Evolutionary conservation across 2,797 vertebrate species (phyloP), one percentile per base, ranked within the genome.

Genomic region (Cryptoprocta ferox): DNA sequence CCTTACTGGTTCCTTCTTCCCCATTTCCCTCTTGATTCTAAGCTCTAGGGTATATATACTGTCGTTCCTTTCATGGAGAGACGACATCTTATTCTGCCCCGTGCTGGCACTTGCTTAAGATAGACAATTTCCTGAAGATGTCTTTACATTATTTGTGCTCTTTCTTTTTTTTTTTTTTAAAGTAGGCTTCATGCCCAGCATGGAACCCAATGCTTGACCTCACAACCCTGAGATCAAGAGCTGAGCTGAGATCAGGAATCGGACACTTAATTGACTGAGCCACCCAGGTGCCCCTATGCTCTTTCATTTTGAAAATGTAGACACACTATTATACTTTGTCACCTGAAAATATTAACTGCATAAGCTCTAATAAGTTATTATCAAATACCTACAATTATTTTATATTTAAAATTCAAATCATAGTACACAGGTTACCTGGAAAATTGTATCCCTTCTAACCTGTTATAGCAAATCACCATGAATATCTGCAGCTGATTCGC

Each of bases 371-470:
- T 11, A 53, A 56, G 71, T 65, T 84, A 83, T 86, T 82, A 82
- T 89, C 35, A 94, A 73, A 86, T 70, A 95, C 15, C 28, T 94
- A 2, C 13, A 89, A 78, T 91, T 35, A 19, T 96, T 79, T 84
- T 73, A 4, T 39, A 66, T 79, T 95, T 96, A 68, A 89, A 89
- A 89, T 94, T 97, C 61, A 76, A 93, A 42, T 26, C 19, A 56
- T 9, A n/a, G 61, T 61, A 66, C 4, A 24, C 2, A 37, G 30
- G n/a, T 70, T 93, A 21, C 82, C 61, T 78, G 4, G 26, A 89
- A 91, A 96, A 76, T 78, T 19, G n/a, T 76, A 88, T 35, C 26
- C 37, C 13, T 94, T 81, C 16, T 53, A 93, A 81, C 39, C 21
- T 79, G 5, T 53, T 39, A 61, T 5, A 91, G 15, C 11, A 90